phyloP scores from a whole-genome alignment of 2,113 vertebrate species.

The Trichomycterus rosablanca region DNA sequence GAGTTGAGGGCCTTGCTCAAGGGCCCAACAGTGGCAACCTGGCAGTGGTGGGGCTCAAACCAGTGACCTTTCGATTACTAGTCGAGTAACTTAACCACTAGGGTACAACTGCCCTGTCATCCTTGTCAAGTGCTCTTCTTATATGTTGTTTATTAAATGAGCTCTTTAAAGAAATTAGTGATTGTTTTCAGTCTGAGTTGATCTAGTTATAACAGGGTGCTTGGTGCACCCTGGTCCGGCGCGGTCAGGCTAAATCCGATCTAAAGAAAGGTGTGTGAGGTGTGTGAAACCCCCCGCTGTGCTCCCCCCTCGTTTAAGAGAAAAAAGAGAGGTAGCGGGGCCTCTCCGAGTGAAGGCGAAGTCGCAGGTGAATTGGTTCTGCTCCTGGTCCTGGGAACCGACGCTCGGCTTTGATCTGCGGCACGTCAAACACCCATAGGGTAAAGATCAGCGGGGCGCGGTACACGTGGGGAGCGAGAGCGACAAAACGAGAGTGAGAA shows the following conservation, averaged over 20 bases:
- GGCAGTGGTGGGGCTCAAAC: too few relatives aligned
- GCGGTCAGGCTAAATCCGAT: conserved; percentile 38
- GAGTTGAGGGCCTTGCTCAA: too few relatives aligned
- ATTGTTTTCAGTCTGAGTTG: conserved; percentile 43
- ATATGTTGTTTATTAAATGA: too few relatives aligned
- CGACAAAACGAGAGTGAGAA: conserved; percentile 20
- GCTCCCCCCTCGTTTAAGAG: not conserved
- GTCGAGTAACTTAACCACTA: too few relatives aligned
- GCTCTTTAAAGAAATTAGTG: too few relatives aligned
- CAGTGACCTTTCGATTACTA: too few relatives aligned
- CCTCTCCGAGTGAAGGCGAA: conserved; percentile 12
- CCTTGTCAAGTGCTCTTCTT: too few relatives aligned
- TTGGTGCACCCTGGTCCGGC: conserved; percentile 25
- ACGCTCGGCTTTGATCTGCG: conserved; percentile 42
- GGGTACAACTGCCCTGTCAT: too few relatives aligned
- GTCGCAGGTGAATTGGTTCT: conserved; percentile 43
- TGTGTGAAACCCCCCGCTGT: conserved; percentile 19
- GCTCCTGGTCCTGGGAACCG: conserved; percentile 12
- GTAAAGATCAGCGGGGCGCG: conserved; percentile 35
- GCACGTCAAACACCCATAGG: conserved; percentile 36
- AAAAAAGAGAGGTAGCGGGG: not conserved
- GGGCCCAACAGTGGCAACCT: too few relatives aligned
- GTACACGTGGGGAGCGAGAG: conserved; percentile 8
- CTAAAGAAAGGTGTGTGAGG: conserved; percentile 7
- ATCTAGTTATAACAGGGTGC: conserved; percentile 44